Conservation (phyloP, 2,113 vertebrate species). For the Paradoxurus hermaphroditus region DNA sequence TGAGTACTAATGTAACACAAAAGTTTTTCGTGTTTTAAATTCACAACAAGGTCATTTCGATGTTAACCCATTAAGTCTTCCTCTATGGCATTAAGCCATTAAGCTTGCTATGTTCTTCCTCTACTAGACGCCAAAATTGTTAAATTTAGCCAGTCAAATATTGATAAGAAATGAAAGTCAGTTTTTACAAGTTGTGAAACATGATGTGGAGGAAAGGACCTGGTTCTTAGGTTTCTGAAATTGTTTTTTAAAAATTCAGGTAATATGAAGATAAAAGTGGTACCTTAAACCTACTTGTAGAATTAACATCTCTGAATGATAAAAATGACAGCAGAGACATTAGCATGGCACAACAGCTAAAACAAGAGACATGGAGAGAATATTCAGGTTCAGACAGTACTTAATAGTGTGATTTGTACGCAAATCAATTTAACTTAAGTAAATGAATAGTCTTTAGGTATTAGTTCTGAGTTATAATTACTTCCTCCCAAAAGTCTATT, state of each 20-base stretch:
- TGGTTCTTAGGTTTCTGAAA: constrained; percentile 17
- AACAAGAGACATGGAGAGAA: not conserved
- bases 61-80: constrained; percentile 31
- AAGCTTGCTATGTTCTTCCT: not conserved
- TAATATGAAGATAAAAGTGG: constrained; percentile 14
- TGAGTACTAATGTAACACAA: not conserved
- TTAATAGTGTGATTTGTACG: not conserved
- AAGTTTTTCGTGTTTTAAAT: constrained; percentile 48
- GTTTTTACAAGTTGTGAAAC: constrained; percentile 38
- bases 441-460: constrained; percentile 30
- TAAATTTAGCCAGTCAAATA: constrained; percentile 42
- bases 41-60: not conserved
- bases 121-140: not conserved
- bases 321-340: not conserved
- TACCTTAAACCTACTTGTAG: not conserved
- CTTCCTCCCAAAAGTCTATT: constrained; percentile 1
- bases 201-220: not conserved
- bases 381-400: not conserved
- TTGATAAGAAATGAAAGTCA: constrained; percentile 29
- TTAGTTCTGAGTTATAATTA: not conserved
- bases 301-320: not conserved
- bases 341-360: constrained; percentile 10
- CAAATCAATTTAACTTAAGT: constrained; percentile 35
- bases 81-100: not conserved
- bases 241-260: not conserved